phyloP scores from a whole-genome alignment of 2,797 vertebrate genomes.

The Anas flavirostris region DNA sequence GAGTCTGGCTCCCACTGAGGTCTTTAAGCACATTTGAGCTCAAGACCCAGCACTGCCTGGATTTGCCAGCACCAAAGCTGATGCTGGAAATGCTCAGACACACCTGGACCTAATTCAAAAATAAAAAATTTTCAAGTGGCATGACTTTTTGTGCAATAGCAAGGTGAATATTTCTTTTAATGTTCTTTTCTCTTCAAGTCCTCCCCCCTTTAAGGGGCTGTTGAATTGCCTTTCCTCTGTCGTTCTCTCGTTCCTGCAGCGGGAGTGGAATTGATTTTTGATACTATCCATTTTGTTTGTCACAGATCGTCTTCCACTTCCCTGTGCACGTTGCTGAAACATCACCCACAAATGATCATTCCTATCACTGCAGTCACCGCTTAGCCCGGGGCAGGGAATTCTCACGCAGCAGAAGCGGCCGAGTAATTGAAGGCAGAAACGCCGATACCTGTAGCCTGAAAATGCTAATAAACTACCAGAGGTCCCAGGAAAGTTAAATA shows the following conservation, averaged over 20 bases:
- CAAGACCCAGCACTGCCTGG: accelerated
- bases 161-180: neutral
- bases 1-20: neutral
- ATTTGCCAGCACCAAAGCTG: neutral
- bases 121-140: neutral
- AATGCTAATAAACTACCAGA: conserved; percentile 61
- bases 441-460: conserved; percentile 15
- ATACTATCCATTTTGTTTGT: conserved; percentile 56
- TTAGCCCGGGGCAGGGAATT: conserved; percentile 33
- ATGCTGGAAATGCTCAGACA: neutral
- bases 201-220: neutral
- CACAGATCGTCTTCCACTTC: conserved; percentile 54
- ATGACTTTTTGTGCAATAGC: accelerated
- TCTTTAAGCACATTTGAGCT: neutral
- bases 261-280: conserved; percentile 60
- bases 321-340: conserved; percentile 2
- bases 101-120: neutral
- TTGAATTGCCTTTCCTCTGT: neutral
- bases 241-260: conserved; percentile 2
- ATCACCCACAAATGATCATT: conserved; percentile 55
- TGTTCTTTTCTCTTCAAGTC: neutral
- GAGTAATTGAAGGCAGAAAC: conserved; percentile 30
- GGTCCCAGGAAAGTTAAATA: conserved; percentile 68
- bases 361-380: neutral
- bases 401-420: neutral